Conservation (phyloP, 2,797 vertebrate genomes). For the Enteromius afrohamiltoni region DNA sequence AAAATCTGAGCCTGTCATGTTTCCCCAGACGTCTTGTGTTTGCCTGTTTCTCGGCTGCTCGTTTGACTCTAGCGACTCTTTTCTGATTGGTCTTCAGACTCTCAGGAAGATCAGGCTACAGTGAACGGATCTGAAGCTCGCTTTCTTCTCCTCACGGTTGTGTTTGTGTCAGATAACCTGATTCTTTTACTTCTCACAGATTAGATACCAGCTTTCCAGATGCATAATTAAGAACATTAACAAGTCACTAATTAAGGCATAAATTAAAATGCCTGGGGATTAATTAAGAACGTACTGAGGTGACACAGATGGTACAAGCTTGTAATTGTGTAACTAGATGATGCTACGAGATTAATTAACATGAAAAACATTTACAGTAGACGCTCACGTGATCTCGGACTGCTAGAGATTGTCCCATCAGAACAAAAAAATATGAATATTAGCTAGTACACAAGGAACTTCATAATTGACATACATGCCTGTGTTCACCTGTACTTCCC, state of each 20-base stretch:
- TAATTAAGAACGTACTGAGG: constrained; percentile 64
- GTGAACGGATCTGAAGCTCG: neutral
- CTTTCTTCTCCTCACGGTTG: neutral
- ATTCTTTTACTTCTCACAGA: constrained; percentile 30
- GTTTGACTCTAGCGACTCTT: neutral
- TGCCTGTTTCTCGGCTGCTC: neutral
- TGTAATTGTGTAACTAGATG: constrained; percentile 48
- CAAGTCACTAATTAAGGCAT: constrained; percentile 60
- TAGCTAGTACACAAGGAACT: neutral
- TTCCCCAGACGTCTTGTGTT: neutral
- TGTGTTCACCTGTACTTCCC: neutral
- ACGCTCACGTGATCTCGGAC: neutral
- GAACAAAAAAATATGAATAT: neutral
- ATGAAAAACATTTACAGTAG: constrained; percentile 38
- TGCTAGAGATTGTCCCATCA: neutral
- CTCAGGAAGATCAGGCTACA: neutral
- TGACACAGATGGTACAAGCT: constrained; percentile 52
- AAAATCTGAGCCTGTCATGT: neutral
- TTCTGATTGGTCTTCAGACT: neutral
- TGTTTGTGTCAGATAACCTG: neutral
- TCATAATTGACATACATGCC: neutral
- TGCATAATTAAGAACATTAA: constrained; percentile 58
- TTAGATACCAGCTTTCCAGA: constrained; percentile 44
- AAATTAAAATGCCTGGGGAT: constrained; percentile 65
- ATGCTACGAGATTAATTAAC: constrained; percentile 48